Evolutionary conservation across 1,140 invertebrate species (phyloP).

Genomic region (Wasmannia auropunctata): DNA sequence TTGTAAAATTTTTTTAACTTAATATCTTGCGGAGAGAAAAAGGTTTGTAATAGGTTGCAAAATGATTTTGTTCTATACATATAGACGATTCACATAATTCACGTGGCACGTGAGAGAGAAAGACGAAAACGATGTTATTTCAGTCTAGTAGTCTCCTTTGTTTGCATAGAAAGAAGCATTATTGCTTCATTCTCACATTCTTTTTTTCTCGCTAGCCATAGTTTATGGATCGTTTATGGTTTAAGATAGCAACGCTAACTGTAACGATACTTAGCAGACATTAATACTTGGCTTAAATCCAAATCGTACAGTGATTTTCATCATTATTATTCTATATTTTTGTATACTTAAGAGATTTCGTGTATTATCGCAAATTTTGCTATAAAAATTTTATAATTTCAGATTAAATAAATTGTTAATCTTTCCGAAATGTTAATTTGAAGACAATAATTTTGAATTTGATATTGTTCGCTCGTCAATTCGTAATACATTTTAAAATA

Average conservation of each 20-base stretch:
- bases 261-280: background rate
- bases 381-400: background rate
- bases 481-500: background rate
- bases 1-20: background rate
- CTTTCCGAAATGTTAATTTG: background rate
- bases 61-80: background rate
- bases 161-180: conserved; percentile 2
- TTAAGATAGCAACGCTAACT: background rate
- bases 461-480: background rate
- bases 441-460: background rate
- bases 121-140: conserved; percentile 9
- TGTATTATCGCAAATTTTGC: background rate
- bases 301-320: background rate
- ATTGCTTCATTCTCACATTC: conserved; percentile 33
- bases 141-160: background rate
- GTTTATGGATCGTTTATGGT: conserved; percentile 12
- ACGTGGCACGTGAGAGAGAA: background rate
- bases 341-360: background rate
- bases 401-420: background rate
- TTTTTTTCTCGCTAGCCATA: background rate
- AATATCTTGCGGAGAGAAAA: background rate
- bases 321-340: background rate
- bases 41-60: background rate
- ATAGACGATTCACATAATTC: background rate
- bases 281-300: background rate